Evolutionary conservation across 2,888 invertebrate species (phyloP).

Genomic region (Spialia ferax): DNA sequence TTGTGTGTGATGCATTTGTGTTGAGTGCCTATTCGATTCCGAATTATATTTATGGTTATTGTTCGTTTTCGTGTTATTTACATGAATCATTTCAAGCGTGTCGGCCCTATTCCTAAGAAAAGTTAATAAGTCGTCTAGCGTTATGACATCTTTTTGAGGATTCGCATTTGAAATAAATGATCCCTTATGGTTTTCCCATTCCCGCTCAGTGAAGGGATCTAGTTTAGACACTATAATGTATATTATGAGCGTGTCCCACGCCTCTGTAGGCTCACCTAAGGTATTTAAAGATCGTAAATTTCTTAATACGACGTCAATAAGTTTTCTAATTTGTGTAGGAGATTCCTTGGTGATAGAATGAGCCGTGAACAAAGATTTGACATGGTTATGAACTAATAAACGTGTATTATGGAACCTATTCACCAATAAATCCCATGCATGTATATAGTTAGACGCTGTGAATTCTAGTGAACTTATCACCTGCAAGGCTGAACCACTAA

Average conservation of each 20-base stretch:
- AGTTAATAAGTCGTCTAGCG: constrained; percentile 23
- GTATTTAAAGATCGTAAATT: constrained; percentile 25
- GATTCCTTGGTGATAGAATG: constrained; percentile 29
- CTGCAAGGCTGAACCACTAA: constrained; percentile 35
- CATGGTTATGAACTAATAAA: constrained; percentile 37
- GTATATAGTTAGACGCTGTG: constrained; percentile 31
- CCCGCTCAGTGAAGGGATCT: constrained; percentile 38
- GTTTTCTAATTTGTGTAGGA: constrained; percentile 25
- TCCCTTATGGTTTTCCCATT: constrained; percentile 32
- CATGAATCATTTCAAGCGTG: constrained; percentile 13
- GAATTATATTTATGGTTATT: not conserved
- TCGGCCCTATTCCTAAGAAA: constrained; percentile 36
- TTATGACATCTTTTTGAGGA: constrained; percentile 4
- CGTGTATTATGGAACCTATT: constrained; percentile 34
- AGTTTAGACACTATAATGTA: constrained; percentile 41
- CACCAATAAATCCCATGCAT: constrained; percentile 38
- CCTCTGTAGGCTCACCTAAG: constrained; percentile 14
- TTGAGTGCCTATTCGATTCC: not conserved
- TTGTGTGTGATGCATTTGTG: constrained; percentile 8
- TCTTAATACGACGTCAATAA: constrained; percentile 28
- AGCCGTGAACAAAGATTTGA: constrained; percentile 30
- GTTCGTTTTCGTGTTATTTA: not conserved
- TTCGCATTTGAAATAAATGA: not conserved
- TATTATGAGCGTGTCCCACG: constrained; percentile 40
- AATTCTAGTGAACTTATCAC: constrained; percentile 41